These are phyloP conservation scores for Odontomyia ornata DNA, from an alignment of 2,888 invertebrate genomes.

Conservation along the genomic window DNA sequence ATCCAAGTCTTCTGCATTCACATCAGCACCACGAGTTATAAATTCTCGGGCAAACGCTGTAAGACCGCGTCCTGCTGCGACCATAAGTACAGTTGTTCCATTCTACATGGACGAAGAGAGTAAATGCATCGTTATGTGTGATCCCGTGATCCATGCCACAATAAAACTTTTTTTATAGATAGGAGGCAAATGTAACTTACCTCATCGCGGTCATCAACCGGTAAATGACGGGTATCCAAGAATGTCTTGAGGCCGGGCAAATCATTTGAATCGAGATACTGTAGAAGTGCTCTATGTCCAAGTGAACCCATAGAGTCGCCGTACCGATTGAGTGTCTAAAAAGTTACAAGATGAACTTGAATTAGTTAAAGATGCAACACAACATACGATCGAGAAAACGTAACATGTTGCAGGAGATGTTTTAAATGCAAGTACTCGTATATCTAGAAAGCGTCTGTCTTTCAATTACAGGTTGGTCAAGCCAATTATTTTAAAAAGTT, in stretches of 20 bases:
- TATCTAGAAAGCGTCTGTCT: background rate
- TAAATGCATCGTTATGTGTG: background rate
- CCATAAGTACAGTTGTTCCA: slow-evolving; percentile 92
- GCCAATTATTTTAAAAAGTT: background rate
- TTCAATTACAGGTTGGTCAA: slow-evolving; percentile 2
- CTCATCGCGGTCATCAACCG: slow-evolving; percentile 88
- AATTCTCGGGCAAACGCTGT: slow-evolving; percentile 84
- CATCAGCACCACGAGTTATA: slow-evolving; percentile 90
- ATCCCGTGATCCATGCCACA: background rate
- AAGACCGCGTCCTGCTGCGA: slow-evolving; percentile 87
- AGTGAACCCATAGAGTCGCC: slow-evolving; percentile 92
- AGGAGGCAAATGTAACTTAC: slow-evolving; percentile 63
- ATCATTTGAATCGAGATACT: slow-evolving; percentile 83
- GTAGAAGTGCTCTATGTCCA: slow-evolving; percentile 82
- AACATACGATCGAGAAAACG: background rate
- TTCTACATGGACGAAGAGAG: slow-evolving; percentile 69
- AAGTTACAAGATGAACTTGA: slow-evolving; percentile 51
- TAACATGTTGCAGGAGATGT: background rate
- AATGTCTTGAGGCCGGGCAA: slow-evolving; percentile 81
- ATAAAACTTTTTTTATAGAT: slow-evolving; percentile 23
- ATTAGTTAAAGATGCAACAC: background rate
- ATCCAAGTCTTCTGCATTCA: slow-evolving; percentile 90
- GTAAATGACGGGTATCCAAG: slow-evolving; percentile 82
- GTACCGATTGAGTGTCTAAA: slow-evolving; percentile 81
- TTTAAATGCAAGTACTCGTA: background rate